These are phyloP conservation scores for Hypomecis punctinalis DNA, from an alignment of 2,888 invertebrate genomes.

Conservation along the genomic window DNA sequence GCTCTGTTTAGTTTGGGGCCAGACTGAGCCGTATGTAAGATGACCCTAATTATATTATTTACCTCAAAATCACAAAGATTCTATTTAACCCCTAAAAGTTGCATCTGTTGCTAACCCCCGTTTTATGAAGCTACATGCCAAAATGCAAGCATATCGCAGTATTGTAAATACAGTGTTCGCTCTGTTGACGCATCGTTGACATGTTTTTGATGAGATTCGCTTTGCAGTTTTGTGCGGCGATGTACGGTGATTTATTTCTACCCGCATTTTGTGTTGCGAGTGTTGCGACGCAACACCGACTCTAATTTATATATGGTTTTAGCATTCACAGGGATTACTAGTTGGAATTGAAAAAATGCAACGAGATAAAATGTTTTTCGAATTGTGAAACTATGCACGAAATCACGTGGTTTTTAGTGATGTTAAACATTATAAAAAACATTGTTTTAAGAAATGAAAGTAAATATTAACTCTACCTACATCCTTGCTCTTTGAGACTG, in stretches of 20 bases:
- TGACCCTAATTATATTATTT: too few relatives aligned
- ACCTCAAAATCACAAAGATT: too few relatives aligned
- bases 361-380: neutral
- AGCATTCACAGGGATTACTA: neutral
- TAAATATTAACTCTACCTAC: too few relatives aligned
- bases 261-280: conserved; percentile 52
- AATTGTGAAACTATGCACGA: too few relatives aligned
- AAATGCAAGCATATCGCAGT: conserved; percentile 35
- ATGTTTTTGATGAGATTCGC: conserved; percentile 61
- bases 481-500: too few relatives aligned
- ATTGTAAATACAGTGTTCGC: conserved; percentile 47
- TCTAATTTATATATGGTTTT: conserved; percentile 26
- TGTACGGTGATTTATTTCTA: conserved; percentile 72
- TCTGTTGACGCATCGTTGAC: conserved; percentile 63
- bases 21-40: too few relatives aligned
- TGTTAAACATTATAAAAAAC: too few relatives aligned
- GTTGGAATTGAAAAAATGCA: conserved; percentile 5
- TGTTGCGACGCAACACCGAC: conserved; percentile 21
- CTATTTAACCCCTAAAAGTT: neutral
- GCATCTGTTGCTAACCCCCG: conserved; percentile 11
- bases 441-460: too few relatives aligned
- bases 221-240: conserved; percentile 66
- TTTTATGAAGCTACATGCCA: conserved; percentile 6
- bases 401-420: too few relatives aligned
- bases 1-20: too few relatives aligned